Evolutionary conservation across 2,888 invertebrate species (phyloP).

Genomic region (Rhyacophila evoluta): DNA sequence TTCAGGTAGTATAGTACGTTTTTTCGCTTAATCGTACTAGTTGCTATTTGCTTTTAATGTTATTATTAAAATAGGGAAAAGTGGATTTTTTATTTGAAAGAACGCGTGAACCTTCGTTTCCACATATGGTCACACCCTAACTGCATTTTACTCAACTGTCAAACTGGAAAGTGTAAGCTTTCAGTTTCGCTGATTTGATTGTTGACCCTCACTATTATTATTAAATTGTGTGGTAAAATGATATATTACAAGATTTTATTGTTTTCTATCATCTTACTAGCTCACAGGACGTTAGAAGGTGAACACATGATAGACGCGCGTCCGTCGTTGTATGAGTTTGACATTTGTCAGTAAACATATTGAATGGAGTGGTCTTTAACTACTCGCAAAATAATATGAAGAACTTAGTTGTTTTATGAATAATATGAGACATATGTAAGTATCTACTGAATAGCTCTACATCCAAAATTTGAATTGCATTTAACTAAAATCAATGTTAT

Average conservation of each 20-base stretch:
- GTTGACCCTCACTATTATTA: background rate
- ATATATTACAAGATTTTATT: background rate
- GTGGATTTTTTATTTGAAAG: too few relatives aligned
- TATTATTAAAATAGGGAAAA: too few relatives aligned
- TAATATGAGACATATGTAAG: too few relatives aligned
- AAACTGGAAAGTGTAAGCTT: background rate
- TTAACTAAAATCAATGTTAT: too few relatives aligned
- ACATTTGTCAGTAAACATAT: background rate
- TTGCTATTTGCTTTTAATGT: too few relatives aligned
- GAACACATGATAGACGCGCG: background rate
- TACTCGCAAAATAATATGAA: background rate
- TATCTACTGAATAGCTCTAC: too few relatives aligned
- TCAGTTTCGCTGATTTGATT: background rate
- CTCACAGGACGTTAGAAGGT: background rate
- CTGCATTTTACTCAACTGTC: background rate
- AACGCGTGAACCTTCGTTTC: too few relatives aligned
- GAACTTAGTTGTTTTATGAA: too few relatives aligned
- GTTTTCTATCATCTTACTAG: background rate
- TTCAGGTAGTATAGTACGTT: too few relatives aligned
- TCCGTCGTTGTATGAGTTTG: background rate
- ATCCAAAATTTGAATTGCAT: too few relatives aligned
- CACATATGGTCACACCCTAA: background rate
- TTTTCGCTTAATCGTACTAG: too few relatives aligned
- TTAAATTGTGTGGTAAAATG: background rate
- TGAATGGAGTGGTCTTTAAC: background rate